These are phyloP conservation scores for Tachypleus tridentatus DNA, from an alignment of 1,140 invertebrate species.

Conservation along the genomic window DNA sequence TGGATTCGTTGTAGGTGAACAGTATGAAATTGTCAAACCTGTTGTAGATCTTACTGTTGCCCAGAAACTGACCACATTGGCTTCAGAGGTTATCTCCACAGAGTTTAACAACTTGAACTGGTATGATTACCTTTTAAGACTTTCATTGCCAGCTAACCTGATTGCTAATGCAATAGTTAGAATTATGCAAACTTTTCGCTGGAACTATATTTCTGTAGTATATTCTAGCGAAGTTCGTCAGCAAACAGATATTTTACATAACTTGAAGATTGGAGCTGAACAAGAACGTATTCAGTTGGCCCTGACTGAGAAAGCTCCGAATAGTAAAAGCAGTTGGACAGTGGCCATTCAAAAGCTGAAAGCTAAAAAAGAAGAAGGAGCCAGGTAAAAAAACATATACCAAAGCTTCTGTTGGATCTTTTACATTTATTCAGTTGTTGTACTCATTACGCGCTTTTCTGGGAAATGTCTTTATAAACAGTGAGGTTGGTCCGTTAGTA, in stretches of 20 bases:
- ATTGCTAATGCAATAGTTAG: conserved; percentile 24
- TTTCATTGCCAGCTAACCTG: conserved; percentile 25
- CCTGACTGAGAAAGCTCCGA: conserved; percentile 12
- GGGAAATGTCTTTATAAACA: no score
- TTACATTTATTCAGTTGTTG: no score
- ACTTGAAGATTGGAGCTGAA: conserved; percentile 22
- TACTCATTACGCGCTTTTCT: no score
- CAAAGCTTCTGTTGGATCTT: no score
- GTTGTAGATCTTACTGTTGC: conserved; percentile 20
- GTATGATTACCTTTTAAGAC: conserved; percentile 27
- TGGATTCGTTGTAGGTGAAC: conserved; percentile 24
- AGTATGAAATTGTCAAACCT: conserved; percentile 17
- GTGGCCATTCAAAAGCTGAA: conserved; percentile 7
- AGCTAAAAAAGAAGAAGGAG: conserved; percentile 10
- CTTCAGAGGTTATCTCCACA: conserved; percentile 22
- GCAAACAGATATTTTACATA: conserved; percentile 24
- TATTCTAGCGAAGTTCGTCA: conserved; percentile 24
- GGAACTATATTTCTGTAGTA: conserved; percentile 27
- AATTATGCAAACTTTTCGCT: conserved; percentile 25
- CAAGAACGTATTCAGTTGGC: conserved; percentile 13
- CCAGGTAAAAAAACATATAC: conserved; percentile 7
- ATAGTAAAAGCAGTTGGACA: conserved; percentile 1
- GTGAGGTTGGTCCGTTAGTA: no score
- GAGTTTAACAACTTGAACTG: conserved; percentile 23
- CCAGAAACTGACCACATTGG: conserved; percentile 26